phyloP scores from a whole-genome alignment of 2,797 vertebrate species.

The Oreochromis mossambicus region DNA sequence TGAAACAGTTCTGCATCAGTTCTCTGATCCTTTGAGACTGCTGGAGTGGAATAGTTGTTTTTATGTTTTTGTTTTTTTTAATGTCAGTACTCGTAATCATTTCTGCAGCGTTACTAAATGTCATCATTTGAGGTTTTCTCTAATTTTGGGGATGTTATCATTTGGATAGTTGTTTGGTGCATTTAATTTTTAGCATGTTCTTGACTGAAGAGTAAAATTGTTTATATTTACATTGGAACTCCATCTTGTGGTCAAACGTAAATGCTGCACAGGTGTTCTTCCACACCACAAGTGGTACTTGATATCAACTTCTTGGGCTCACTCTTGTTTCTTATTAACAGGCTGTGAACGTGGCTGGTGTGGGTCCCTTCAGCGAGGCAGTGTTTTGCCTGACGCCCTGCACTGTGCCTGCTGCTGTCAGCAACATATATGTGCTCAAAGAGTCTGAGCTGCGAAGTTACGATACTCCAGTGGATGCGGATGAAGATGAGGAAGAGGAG shows the following conservation, averaged over 20 bases:
- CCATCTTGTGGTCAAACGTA: conserved; percentile 54
- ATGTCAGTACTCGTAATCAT: not conserved
- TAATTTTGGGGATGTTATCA: not conserved
- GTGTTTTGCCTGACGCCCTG: conserved; percentile 89
- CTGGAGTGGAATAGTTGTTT: not conserved
- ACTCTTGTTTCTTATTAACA: conserved; percentile 1
- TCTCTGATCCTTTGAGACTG: not conserved
- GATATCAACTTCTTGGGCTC: not conserved
- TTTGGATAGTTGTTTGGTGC: not conserved
- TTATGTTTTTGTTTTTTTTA: not conserved
- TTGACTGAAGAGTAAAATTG: not conserved
- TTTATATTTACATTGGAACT: conserved; percentile 23
- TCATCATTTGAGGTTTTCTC: not conserved
- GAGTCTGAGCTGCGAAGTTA: conserved; percentile 82
- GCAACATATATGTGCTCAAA: conserved; percentile 82
- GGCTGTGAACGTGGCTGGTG: conserved; percentile 88
- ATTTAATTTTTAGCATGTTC: not conserved
- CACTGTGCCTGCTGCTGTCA: conserved; percentile 89
- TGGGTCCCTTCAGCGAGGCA: conserved; percentile 90
- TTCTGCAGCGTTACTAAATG: not conserved
- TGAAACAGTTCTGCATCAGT: not conserved
- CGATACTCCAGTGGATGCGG: conserved; percentile 41
- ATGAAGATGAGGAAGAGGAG: conserved; percentile 69
- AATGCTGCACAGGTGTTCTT: not conserved
- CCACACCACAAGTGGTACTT: not conserved